Percentiles rank a stretch among this genome's conserved stretches.
phyloP scores from a whole-genome alignment of 2,113 vertebrate genomes.

The Caretta caretta region DNA sequence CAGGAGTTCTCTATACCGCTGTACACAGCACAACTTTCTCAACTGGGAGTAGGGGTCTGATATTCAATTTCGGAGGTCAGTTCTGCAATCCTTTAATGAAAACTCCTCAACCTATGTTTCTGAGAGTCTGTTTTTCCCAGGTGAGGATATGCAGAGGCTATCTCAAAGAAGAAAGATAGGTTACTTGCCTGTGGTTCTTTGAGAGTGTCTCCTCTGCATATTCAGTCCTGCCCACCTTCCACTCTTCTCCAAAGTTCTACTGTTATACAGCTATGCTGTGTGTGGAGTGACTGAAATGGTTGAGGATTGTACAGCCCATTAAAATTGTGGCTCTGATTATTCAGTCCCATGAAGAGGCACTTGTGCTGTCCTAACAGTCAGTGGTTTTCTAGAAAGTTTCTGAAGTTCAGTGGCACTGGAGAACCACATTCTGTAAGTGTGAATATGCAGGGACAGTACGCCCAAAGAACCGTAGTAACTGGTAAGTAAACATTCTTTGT shows the following conservation, averaged over 20 bases:
- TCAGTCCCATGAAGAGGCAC: constrained; percentile 12
- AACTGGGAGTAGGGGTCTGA: constrained; percentile 51
- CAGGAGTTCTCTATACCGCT: background rate
- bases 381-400: constrained; percentile 50
- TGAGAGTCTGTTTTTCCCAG: constrained; percentile 59
- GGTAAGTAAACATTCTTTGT: constrained; percentile 49
- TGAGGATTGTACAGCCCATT: constrained; percentile 27
- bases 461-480: constrained; percentile 47
- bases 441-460: constrained; percentile 74
- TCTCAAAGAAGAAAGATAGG: constrained; percentile 35
- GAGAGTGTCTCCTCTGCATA: constrained; percentile 70
- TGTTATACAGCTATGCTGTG: background rate
- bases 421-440: constrained; percentile 63
- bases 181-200: constrained; percentile 58
- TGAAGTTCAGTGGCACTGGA: constrained; percentile 63
- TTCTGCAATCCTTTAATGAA: constrained; percentile 70
- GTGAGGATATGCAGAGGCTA: constrained; percentile 71
- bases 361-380: constrained; percentile 51
- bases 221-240: constrained; percentile 60
- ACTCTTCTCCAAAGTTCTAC: background rate
- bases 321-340: background rate
- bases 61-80: constrained; percentile 52
- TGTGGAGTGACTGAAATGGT: background rate
- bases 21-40: constrained; percentile 35
- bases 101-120: constrained; percentile 45